These are phyloP conservation scores for Gallinago nigripennis DNA, from an alignment of 2,797 vertebrate genomes.

Conservation along the genomic window DNA sequence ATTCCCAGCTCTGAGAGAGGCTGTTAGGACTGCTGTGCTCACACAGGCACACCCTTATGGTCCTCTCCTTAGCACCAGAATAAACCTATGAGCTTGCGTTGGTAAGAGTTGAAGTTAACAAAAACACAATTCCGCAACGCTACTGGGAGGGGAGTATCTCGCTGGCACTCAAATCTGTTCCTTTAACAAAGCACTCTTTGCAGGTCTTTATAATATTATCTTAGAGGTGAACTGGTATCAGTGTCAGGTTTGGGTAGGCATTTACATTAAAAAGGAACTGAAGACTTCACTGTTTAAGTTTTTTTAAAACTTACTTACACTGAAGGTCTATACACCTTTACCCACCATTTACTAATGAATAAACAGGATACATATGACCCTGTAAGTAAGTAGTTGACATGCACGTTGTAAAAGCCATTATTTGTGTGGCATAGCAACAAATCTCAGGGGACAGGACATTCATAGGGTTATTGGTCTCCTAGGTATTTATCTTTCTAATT, in stretches of 20 bases:
- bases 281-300: background rate
- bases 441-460: background rate
- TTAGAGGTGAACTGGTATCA: background rate
- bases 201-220: background rate
- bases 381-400: background rate
- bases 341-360: background rate
- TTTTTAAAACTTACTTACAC: conserved; percentile 3
- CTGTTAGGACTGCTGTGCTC: background rate
- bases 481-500: conserved; percentile 35
- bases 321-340: background rate
- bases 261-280: background rate
- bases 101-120: background rate
- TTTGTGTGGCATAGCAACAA: background rate
- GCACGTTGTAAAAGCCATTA: background rate
- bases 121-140: background rate
- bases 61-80: background rate
- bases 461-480: background rate
- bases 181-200: background rate
- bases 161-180: background rate
- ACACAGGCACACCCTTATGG: accelerated
- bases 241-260: background rate
- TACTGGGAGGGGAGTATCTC: background rate
- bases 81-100: background rate
- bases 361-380: background rate
- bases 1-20: background rate